A percentile compares a stretch with the other conserved stretches of the same genome.
phyloP scores from a whole-genome alignment of 2,113 vertebrate species.

The Monopterus albus region DNA sequence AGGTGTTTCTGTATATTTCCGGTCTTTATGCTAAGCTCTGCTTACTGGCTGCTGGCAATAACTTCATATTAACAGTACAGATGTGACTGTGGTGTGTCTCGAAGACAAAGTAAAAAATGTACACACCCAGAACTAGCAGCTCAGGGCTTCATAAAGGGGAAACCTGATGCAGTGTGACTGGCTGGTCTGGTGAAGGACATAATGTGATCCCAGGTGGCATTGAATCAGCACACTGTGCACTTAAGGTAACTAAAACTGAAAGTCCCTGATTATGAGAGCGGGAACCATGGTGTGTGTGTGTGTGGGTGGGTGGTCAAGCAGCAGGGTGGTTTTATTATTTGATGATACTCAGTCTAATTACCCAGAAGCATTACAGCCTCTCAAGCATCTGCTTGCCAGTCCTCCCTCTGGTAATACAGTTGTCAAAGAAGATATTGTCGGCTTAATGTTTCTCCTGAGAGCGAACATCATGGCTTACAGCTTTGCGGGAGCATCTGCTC shows the following conservation, averaged over 20 bases:
- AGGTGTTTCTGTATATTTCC: no score
- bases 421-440: slow-evolving; percentile 1
- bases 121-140: no score
- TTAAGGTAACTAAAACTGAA: background rate
- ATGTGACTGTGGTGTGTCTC: no score
- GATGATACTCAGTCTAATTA: slow-evolving; percentile 17
- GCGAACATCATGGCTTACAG: background rate
- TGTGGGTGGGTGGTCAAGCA: slow-evolving; percentile 9
- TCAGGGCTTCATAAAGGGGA: no score
- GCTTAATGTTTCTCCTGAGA: slow-evolving; percentile 25
- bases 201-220: background rate
- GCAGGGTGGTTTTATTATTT: slow-evolving; percentile 1
- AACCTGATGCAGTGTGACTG: no score
- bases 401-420: background rate
- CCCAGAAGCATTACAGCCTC: background rate
- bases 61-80: no score
- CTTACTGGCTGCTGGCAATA: no score
- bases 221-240: background rate
- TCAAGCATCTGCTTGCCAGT: slow-evolving; percentile 16
- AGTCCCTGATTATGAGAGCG: background rate
- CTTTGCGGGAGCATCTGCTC: slow-evolving; percentile 15
- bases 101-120: no score
- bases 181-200: background rate
- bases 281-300: background rate
- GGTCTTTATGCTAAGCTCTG: no score